Conservation (phyloP, 1,140 invertebrate species). For the Zophobas morio region DNA sequence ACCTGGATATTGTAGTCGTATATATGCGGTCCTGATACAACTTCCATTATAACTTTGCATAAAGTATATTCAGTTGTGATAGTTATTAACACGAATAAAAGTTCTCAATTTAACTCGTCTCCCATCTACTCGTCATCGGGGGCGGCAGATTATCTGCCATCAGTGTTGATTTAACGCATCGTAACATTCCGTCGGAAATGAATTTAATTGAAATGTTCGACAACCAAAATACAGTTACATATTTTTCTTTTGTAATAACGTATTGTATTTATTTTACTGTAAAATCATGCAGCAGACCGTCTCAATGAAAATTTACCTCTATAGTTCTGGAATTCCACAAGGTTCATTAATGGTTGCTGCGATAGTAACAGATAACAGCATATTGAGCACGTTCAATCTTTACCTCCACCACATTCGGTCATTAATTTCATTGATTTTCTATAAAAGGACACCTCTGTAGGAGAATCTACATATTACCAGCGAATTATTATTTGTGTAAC, state of each 20-base stretch:
- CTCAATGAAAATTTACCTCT: too few species aligned
- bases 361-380: constrained; percentile 8
- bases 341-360: background rate
- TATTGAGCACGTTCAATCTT: constrained; percentile 14
- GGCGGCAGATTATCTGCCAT: constrained; percentile 14
- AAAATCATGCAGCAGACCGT: background rate
- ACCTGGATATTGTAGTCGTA: constrained; percentile 2
- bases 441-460: background rate
- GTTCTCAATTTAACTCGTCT: background rate
- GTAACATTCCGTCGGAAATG: background rate
- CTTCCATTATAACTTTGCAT: constrained; percentile 24
- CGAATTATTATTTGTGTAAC: too few species aligned
- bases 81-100: constrained; percentile 4
- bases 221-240: background rate
- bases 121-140: too few species aligned
- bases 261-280: background rate
- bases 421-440: constrained; percentile 27
- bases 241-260: background rate
- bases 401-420: constrained; percentile 2
- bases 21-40: background rate
- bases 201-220: constrained; percentile 20
- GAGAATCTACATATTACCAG: background rate
- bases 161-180: constrained; percentile 2
- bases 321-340: too few species aligned
- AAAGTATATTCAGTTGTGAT: background rate